A percentile compares a stretch with the other conserved stretches of the same genome.
Evolutionary conservation across 2,113 vertebrate genomes (phyloP).

Genomic region (Equus quagga): DNA sequence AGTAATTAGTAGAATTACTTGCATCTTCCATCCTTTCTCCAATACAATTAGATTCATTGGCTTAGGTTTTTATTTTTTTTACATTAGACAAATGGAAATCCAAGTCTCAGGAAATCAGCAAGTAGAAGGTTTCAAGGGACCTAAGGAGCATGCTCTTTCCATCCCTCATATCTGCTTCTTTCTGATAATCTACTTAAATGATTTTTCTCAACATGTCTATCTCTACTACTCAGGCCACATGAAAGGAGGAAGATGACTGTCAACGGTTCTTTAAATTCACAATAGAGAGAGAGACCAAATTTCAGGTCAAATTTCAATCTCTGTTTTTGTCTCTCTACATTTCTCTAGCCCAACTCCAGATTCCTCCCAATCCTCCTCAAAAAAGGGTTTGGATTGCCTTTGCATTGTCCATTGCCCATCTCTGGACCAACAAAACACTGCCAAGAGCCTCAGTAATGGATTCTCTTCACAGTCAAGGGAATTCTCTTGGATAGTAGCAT

Average conservation of each 20-base stretch:
- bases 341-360: background rate
- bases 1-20: conserved; percentile 8
- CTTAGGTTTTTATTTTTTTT: background rate
- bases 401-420: background rate
- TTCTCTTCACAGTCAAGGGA: background rate
- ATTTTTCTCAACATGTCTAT: background rate
- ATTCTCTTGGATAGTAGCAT: background rate
- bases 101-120: background rate
- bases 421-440: background rate
- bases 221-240: background rate
- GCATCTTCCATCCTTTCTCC: background rate
- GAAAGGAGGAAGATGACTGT: background rate
- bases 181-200: background rate
- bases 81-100: background rate
- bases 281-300: background rate
- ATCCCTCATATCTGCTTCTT: background rate
- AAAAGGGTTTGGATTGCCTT: background rate
- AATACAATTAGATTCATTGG: background rate
- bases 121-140: background rate
- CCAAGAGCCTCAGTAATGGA: background rate
- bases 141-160: background rate
- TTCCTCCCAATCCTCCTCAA: fast-evolving
- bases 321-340: background rate
- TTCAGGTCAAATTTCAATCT: background rate
- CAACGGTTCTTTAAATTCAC: background rate